Conservation (phyloP, 2,797 vertebrate species). For the Micromesistius poutassou region DNA sequence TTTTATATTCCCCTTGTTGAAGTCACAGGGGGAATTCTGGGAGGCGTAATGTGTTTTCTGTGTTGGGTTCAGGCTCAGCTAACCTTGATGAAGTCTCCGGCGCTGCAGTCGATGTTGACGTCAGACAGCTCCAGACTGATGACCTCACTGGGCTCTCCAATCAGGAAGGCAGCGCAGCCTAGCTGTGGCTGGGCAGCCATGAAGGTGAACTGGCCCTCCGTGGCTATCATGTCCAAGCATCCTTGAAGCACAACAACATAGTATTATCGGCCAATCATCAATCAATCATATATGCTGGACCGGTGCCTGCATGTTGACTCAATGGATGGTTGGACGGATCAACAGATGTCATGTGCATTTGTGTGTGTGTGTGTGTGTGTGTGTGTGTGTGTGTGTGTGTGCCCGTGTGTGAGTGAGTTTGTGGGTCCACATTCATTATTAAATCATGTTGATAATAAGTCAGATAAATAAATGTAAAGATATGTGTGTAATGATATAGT, state of each 20-base stretch:
- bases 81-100: constrained; percentile 90
- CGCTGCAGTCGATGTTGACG: constrained; percentile 82
- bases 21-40: constrained; percentile 9
- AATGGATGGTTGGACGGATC: not conserved
- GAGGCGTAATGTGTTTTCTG: constrained; percentile 23
- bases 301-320: not conserved
- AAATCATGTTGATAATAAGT: not conserved
- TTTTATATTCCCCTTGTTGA: not conserved
- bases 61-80: constrained; percentile 19
- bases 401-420: not conserved
- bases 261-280: not conserved
- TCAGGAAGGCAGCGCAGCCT: constrained; percentile 86
- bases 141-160: constrained; percentile 82
- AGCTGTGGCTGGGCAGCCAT: constrained; percentile 78
- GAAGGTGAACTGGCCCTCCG: constrained; percentile 87
- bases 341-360: not conserved
- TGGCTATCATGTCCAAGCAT: constrained; percentile 90
- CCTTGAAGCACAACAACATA: constrained; percentile 58
- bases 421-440: not conserved
- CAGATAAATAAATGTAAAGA: not conserved
- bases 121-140: constrained; percentile 80
- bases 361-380: not conserved
- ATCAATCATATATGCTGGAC: not conserved
- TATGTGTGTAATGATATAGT: not conserved
- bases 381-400: not conserved